Evolutionary conservation across 2,888 invertebrate species (phyloP), one percentile per base, ranked within the genome.

Genomic region (Achlya flavicornis): DNA sequence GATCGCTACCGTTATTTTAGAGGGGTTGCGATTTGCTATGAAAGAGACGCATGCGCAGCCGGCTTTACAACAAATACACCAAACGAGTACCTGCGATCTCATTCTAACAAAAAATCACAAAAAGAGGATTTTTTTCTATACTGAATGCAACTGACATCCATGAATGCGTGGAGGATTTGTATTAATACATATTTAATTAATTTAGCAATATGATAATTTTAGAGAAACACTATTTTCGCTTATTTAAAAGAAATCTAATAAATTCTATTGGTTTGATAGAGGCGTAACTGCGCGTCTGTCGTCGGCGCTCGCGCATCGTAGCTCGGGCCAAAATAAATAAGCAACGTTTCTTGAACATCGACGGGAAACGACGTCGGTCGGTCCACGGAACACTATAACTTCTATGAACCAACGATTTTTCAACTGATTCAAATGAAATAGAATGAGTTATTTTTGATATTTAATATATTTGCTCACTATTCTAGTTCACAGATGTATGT

Each of bases 271-370:
- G 77, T 80, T 84, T 85, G 85, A 88, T 88, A 78, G 84, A 85
- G 73, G 83, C 83, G 85, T 90, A 85, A 88, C 86, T 76, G 83
- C 84, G 76, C 83, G 80, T 92, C 91, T 88, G 89, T 91, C 92
- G 88, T 90, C 92, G 86, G 77, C 84, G 86, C 79, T 73, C 76
- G 88, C 88, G 87, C 90, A 92, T 92, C 85, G 78, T 72, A 73
- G 77, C 81, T 68, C 75, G 83, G 77, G 91, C 91, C 92, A 92
- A 92, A 84, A 89, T 89, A 92, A 93, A 92, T 90, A 93, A 89
- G 83, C 89, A 79, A 78, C 79, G 77, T 75, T 83, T 78, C 75
- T 76, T 67, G 72, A 76, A 69, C 74, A 72, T 76, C 74, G 72
- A 75, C 78, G 73, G 75, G 75, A 77, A 83, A 73, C 60, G 61